A percentile compares a stretch with the other conserved stretches of the same genome.
Conservation (phyloP, 1,140 invertebrate species). For the Venustaconcha ellipsiformis region DNA sequence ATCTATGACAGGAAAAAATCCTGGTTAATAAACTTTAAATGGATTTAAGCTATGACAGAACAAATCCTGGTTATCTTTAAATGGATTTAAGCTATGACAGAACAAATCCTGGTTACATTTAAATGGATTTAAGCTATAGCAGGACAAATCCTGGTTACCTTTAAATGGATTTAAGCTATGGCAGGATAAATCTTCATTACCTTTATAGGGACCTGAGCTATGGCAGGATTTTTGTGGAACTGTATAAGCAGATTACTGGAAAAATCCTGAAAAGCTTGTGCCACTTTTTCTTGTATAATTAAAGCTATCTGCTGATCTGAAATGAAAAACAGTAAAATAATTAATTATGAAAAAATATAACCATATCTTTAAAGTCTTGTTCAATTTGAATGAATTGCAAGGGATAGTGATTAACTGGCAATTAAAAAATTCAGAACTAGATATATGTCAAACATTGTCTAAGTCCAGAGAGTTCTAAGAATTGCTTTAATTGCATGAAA, state of each 20-base stretch:
- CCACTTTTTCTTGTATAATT: constrained; percentile 83
- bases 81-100: constrained; percentile 6
- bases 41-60: too few relatives aligned
- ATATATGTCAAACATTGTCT: neutral
- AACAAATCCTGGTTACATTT: constrained; percentile 27
- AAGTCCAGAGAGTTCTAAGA: too few relatives aligned
- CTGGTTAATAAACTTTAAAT: too few relatives aligned
- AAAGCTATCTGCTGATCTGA: constrained; percentile 91
- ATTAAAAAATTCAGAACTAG: neutral
- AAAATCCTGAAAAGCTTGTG: constrained; percentile 81
- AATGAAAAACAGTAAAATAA: constrained; percentile 43
- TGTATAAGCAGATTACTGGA: constrained; percentile 27
- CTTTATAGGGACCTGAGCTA: constrained; percentile 42
- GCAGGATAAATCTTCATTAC: too few relatives aligned
- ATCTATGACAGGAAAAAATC: too few relatives aligned
- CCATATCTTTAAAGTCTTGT: too few relatives aligned
- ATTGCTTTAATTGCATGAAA: too few relatives aligned
- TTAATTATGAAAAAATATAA: constrained; percentile 81
- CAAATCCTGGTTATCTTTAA: constrained; percentile 32
- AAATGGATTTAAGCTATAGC: constrained; percentile 39
- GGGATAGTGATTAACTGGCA: too few relatives aligned
- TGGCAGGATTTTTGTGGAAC: constrained; percentile 31
- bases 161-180: too few relatives aligned
- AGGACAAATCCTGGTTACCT: constrained; percentile 1
- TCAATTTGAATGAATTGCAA: too few relatives aligned